These are phyloP conservation scores for Macrosiphum euphorbiae DNA, from an alignment of 2,888 invertebrate species.

Conservation along the genomic window DNA sequence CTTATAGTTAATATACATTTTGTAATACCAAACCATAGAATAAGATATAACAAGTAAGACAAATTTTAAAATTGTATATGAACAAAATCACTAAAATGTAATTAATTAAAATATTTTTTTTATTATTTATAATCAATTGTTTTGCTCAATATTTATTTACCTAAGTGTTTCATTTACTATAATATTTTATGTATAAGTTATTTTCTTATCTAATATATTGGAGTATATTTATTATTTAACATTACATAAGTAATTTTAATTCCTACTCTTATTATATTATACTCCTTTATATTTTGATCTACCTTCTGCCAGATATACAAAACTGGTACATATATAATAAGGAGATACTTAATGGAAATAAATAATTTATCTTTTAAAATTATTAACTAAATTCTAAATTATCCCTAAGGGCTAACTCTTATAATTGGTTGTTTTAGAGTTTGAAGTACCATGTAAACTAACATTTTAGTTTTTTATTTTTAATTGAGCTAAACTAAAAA, in stretches of 20 bases:
- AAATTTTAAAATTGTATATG: conserved; percentile 42
- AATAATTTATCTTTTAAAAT: background rate
- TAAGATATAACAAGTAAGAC: conserved; percentile 45
- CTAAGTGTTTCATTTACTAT: background rate
- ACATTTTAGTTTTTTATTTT: background rate
- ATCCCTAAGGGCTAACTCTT: background rate
- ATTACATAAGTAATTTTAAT: background rate
- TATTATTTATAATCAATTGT: conserved; percentile 14
- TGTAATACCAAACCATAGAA: conserved; percentile 50
- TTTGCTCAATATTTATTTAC: conserved; percentile 28
- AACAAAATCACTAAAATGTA: conserved; percentile 49
- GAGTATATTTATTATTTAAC: background rate
- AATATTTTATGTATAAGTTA: conserved; percentile 5
- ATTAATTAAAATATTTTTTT: conserved; percentile 44
- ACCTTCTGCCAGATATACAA: background rate
- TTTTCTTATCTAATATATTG: background rate
- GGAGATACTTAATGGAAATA: background rate
- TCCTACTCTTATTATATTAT: background rate
- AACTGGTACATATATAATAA: background rate
- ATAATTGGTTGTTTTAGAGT: background rate
- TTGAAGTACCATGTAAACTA: background rate
- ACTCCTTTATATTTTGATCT: background rate
- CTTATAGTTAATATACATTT: conserved; percentile 54
- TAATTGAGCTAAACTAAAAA: background rate
- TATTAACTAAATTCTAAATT: background rate